Conservation (phyloP, 2,888 invertebrate genomes). For the Drosophila anceps region DNA sequence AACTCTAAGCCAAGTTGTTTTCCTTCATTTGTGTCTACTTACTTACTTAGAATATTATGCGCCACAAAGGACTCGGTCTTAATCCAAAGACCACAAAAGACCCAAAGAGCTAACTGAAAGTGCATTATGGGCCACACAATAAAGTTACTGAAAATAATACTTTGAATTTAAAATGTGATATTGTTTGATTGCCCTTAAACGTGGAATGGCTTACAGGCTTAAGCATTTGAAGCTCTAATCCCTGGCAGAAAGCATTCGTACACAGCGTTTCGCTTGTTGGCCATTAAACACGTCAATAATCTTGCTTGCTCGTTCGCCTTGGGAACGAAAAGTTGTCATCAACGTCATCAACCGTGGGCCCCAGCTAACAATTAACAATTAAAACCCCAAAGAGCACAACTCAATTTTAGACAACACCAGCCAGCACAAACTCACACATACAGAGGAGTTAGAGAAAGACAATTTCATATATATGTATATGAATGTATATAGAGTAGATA, state of each 20-base stretch:
- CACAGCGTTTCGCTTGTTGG: conserved; percentile 12
- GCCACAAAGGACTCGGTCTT: background rate
- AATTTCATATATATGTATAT: conserved; percentile 55
- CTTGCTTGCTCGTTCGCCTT: conserved; percentile 29
- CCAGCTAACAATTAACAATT: conserved; percentile 79
- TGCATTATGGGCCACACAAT: conserved; percentile 11
- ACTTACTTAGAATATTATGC: background rate
- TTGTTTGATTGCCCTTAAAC: conserved; percentile 20
- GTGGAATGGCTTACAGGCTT: conserved; percentile 21
- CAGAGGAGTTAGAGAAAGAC: conserved; percentile 19
- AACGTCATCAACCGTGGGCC: conserved; percentile 55
- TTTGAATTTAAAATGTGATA: conserved; percentile 19
- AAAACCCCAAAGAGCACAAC: conserved; percentile 80
- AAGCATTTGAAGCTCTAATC: conserved; percentile 21
- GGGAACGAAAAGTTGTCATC: conserved; percentile 60
- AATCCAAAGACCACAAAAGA: background rate
- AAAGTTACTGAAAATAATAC: conserved; percentile 10
- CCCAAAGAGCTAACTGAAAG: background rate
- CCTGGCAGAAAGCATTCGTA: conserved; percentile 1
- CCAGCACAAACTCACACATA: conserved; percentile 15
- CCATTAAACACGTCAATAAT: conserved; percentile 59
- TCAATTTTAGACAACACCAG: conserved; percentile 67
- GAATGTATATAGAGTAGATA: conserved; percentile 42
- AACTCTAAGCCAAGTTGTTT: background rate
- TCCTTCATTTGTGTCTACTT: background rate